A percentile compares a stretch with the other conserved stretches of the same genome.
Evolutionary conservation across 2,797 vertebrate species (phyloP).

Genomic region (Chelonia mydas): DNA sequence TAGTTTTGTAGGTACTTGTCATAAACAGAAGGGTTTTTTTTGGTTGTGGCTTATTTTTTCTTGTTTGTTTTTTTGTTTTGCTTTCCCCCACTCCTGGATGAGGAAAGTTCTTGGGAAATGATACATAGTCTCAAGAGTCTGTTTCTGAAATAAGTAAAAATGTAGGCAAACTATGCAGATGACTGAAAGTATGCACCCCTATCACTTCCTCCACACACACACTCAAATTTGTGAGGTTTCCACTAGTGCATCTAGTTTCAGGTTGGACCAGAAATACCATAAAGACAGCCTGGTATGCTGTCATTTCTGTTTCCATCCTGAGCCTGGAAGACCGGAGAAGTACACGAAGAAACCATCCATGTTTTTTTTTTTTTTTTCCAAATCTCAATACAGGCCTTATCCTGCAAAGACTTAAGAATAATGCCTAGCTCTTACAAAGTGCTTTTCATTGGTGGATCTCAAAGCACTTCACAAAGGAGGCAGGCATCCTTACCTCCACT

Average conservation of each 20-base stretch:
- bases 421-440: background rate
- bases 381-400: background rate
- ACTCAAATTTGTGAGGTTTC: background rate
- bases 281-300: background rate
- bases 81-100: background rate
- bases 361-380: background rate
- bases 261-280: background rate
- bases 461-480: background rate
- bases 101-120: background rate
- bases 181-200: background rate
- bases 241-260: background rate
- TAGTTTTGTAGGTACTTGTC: background rate
- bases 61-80: background rate
- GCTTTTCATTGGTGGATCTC: background rate
- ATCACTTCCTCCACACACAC: background rate
- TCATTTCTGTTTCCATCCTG: background rate
- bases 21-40: background rate
- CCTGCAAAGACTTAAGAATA: background rate
- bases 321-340: fast-evolving
- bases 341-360: background rate
- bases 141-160: background rate
- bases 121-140: fast-evolving
- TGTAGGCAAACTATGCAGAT: background rate
- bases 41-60: background rate
- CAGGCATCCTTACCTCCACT: background rate